phyloP scores from a whole-genome alignment of 2,113 vertebrate species.

The Sorex fumeus region DNA sequence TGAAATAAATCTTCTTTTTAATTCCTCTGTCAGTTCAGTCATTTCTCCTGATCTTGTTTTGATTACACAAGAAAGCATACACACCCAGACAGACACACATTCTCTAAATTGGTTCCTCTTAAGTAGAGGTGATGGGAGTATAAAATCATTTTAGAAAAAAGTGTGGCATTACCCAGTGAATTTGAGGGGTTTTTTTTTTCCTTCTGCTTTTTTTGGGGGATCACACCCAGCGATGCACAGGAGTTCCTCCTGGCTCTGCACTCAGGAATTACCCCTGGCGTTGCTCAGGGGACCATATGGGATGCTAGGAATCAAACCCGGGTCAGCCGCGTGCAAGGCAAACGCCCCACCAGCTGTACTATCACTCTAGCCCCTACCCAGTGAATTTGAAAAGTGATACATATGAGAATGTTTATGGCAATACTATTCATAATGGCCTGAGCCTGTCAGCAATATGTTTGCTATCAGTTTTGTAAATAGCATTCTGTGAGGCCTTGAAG shows the following conservation, averaged over 20 bases:
- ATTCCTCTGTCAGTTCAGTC: background rate
- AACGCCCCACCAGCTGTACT: no score
- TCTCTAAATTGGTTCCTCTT: slow-evolving; percentile 34
- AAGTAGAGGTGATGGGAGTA: slow-evolving; percentile 33
- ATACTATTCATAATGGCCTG: slow-evolving; percentile 33
- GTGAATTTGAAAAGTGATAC: background rate
- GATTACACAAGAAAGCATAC: background rate
- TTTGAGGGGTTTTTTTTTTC: no score
- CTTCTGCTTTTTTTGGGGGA: no score
- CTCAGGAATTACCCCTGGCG: no score
- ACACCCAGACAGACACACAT: background rate
- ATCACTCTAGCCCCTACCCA: no score
- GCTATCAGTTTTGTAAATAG: slow-evolving; percentile 47
- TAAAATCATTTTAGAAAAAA: slow-evolving; percentile 57
- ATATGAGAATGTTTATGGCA: slow-evolving; percentile 61
- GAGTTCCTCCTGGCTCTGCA: no score
- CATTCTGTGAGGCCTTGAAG: slow-evolving; percentile 44
- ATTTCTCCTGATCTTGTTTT: slow-evolving; percentile 39
- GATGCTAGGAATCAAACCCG: no score
- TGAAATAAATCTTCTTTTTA: slow-evolving; percentile 47
- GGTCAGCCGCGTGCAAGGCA: no score
- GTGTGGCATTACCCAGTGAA: slow-evolving; percentile 20
- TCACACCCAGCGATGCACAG: no score
- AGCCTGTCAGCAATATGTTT: slow-evolving; percentile 38
- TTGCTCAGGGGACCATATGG: no score